Evolutionary conservation across 2,797 vertebrate species (phyloP).

Genomic region (Geotria australis): DNA sequence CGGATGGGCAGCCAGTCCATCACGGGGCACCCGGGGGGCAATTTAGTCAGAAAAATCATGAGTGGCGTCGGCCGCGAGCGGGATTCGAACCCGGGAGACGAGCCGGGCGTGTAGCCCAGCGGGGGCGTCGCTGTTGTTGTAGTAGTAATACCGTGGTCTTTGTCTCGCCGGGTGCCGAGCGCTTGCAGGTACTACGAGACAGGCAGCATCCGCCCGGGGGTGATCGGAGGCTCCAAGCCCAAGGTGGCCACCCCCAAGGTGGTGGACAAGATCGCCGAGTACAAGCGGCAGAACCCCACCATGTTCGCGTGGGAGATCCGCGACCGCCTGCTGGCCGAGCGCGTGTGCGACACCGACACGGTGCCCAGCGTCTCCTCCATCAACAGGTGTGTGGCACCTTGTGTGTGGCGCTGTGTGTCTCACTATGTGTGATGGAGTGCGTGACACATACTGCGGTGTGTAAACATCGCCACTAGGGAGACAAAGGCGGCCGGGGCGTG

Average conservation of each 20-base stretch:
- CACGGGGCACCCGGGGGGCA: too few species aligned
- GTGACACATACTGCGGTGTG: too few species aligned
- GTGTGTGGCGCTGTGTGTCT: background rate
- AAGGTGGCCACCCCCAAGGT: constrained; percentile 67
- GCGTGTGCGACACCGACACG: constrained; percentile 47
- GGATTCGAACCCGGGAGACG: too few species aligned
- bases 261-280: constrained; percentile 65
- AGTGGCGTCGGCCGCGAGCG: too few species aligned
- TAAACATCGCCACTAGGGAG: too few species aligned
- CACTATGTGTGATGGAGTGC: background rate
- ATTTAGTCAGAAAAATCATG: too few species aligned
- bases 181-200: constrained; percentile 50
- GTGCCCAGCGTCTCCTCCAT: constrained; percentile 73
- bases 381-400: constrained; percentile 18
- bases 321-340: constrained; percentile 45
- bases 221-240: constrained; percentile 61
- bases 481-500: too few species aligned
- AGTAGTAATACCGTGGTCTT: too few species aligned
- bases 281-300: constrained; percentile 61
- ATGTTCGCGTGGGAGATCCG: constrained; percentile 82
- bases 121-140: too few species aligned
- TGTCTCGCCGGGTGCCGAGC: too few species aligned
- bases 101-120: too few species aligned
- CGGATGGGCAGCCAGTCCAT: too few species aligned
- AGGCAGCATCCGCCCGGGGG: constrained; percentile 59